Conservation (phyloP, 2,888 invertebrate genomes). For the Zeuzera pyrina region DNA sequence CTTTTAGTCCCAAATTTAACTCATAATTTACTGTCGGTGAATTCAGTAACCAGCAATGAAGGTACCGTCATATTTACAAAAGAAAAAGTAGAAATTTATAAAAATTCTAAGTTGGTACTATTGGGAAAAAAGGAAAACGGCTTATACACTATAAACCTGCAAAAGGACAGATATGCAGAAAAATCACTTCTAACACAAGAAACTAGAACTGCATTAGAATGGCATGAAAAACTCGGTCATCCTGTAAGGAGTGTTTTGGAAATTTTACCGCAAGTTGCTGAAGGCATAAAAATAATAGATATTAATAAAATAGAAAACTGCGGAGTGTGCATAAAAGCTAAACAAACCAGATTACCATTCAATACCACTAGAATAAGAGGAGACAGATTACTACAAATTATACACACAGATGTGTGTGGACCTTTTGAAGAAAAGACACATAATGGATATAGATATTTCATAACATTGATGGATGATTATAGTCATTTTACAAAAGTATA, state of each 20-base stretch:
- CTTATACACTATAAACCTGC: background rate
- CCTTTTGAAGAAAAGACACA: constrained; percentile 3
- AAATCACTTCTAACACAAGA: background rate
- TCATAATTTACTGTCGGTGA: background rate
- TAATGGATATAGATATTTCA: constrained; percentile 6
- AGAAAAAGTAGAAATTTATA: background rate
- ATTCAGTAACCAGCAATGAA: background rate
- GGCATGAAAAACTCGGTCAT: background rate
- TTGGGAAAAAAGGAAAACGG: background rate
- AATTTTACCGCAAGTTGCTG: background rate
- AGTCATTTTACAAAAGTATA: constrained; percentile 8
- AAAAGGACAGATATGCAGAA: background rate
- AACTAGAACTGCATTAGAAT: background rate
- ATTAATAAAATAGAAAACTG: background rate
- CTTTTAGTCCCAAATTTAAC: background rate
- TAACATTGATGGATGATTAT: constrained; percentile 8
- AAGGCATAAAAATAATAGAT: background rate
- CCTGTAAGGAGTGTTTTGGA: background rate
- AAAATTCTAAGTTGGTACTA: background rate
- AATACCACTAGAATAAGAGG: constrained; percentile 5
- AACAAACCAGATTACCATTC: constrained; percentile 7
- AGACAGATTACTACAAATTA: constrained; percentile 5
- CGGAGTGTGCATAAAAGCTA: constrained; percentile 1
- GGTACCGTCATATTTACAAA: background rate
- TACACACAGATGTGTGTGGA: constrained; percentile 10